phyloP scores from a whole-genome alignment of 2,888 invertebrate species.

The Camponotus fellah region DNA sequence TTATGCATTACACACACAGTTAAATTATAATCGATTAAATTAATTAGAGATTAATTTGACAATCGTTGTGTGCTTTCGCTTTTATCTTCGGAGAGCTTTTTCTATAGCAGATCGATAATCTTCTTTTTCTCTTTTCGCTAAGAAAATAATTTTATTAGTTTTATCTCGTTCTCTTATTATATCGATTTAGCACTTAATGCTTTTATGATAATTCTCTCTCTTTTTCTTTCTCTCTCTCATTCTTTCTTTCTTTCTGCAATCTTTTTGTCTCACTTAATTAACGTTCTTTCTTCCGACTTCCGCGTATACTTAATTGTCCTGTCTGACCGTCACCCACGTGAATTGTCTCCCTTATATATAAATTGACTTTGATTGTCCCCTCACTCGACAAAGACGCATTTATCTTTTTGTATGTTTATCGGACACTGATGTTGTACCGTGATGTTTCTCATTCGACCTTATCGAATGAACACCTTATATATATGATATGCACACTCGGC shows the following conservation, averaged over 20 bases:
- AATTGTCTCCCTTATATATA: conserved; percentile 24
- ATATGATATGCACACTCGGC: conserved; percentile 5
- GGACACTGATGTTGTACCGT: neutral
- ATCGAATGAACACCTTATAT: conserved; percentile 2
- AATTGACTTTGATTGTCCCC: conserved; percentile 18
- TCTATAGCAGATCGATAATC: neutral
- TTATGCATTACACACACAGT: neutral
- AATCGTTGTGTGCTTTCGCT: neutral
- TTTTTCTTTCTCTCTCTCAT: neutral
- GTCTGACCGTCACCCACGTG: conserved; percentile 20
- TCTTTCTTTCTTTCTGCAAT: neutral
- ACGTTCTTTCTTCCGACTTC: conserved; percentile 19
- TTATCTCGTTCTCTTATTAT: neutral
- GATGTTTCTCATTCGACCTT: conserved; percentile 8
- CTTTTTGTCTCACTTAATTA: conserved; percentile 36
- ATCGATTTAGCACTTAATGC: neutral
- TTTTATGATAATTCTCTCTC: neutral
- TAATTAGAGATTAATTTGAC: neutral
- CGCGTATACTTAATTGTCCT: conserved; percentile 35
- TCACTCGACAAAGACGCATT: neutral
- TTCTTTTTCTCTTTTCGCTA: neutral
- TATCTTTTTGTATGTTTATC: conserved; percentile 36
- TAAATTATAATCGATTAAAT: neutral
- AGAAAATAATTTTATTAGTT: conserved; percentile 5
- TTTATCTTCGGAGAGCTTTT: neutral